These are phyloP conservation scores for Penaeus vannamei DNA, from an alignment of 1,140 invertebrate genomes.

Conservation along the genomic window DNA sequence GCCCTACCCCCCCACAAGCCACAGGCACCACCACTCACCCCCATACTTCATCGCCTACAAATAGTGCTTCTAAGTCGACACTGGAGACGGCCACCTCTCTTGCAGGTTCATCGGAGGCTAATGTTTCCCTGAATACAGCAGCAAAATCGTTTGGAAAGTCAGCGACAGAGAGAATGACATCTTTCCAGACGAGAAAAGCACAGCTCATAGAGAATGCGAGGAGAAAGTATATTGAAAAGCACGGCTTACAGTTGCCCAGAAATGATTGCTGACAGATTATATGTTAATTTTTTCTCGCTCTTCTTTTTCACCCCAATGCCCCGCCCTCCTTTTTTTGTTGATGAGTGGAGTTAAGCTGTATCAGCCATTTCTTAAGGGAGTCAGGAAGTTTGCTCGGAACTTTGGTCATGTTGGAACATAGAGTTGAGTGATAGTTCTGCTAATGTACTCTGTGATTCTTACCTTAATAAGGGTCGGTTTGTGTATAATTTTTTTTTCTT, in stretches of 20 bases:
- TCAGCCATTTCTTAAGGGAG: conserved; percentile 24
- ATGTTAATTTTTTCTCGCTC: conserved; percentile 35
- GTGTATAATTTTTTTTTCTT: no score
- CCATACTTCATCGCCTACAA: not conserved
- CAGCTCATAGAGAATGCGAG: conserved; percentile 84
- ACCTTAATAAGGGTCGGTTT: no score
- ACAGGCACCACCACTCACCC: not conserved
- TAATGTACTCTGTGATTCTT: conserved; percentile 22
- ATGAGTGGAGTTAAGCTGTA: conserved; percentile 36
- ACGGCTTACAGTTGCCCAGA: conserved; percentile 75
- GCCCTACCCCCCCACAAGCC: not conserved
- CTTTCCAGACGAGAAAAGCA: conserved; percentile 84
- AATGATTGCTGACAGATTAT: conserved; percentile 61
- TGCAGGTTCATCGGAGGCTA: not conserved
- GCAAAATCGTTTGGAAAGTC: conserved; percentile 77
- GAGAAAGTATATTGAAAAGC: conserved; percentile 84
- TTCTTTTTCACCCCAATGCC: no score
- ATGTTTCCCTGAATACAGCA: conserved; percentile 70
- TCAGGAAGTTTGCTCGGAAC: not conserved
- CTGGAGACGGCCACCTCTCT: not conserved
- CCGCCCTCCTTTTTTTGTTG: no score
- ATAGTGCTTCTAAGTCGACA: conserved; percentile 5
- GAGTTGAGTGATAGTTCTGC: not conserved
- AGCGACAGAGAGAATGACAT: conserved; percentile 78
- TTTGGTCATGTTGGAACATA: not conserved